Conservation (phyloP, 2,113 vertebrate species). For the Xiphophorus maculatus region DNA sequence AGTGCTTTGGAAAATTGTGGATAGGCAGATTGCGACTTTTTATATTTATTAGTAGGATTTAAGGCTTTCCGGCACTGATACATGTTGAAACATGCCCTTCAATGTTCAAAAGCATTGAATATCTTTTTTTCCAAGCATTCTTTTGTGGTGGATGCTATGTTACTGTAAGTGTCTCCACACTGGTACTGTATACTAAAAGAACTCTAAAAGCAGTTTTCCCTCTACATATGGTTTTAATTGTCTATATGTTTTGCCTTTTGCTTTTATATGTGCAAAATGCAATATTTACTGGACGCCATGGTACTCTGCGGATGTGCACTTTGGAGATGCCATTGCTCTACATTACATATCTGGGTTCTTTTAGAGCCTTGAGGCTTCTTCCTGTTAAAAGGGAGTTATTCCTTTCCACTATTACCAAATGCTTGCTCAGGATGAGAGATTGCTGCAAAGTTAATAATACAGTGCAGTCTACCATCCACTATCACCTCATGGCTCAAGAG, state of each 20-base stretch:
- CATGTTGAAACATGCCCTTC: neutral
- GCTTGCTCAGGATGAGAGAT: neutral
- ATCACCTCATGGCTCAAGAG: neutral
- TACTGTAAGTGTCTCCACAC: slow-evolving; percentile 61
- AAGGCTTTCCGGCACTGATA: neutral
- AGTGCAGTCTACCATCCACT: neutral
- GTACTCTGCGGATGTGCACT: slow-evolving; percentile 63
- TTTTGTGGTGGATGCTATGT: neutral
- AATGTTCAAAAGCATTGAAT: neutral
- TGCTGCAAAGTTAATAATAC: neutral
- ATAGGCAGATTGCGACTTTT: neutral
- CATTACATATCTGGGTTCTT: neutral
- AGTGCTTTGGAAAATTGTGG: neutral
- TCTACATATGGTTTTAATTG: slow-evolving; percentile 17
- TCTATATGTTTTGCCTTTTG: slow-evolving; percentile 30
- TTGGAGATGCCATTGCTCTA: slow-evolving; percentile 55
- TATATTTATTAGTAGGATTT: neutral
- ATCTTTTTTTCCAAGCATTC: neutral
- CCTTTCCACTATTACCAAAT: neutral
- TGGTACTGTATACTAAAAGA: slow-evolving; percentile 51
- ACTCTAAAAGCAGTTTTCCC: slow-evolving; percentile 11
- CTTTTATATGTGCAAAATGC: slow-evolving; percentile 14
- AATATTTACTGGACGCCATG: slow-evolving; percentile 9
- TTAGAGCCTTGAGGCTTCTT: neutral
- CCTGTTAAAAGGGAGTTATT: neutral